Conservation (phyloP, 2,113 vertebrate genomes). For the Prochilodus magdalenae region DNA sequence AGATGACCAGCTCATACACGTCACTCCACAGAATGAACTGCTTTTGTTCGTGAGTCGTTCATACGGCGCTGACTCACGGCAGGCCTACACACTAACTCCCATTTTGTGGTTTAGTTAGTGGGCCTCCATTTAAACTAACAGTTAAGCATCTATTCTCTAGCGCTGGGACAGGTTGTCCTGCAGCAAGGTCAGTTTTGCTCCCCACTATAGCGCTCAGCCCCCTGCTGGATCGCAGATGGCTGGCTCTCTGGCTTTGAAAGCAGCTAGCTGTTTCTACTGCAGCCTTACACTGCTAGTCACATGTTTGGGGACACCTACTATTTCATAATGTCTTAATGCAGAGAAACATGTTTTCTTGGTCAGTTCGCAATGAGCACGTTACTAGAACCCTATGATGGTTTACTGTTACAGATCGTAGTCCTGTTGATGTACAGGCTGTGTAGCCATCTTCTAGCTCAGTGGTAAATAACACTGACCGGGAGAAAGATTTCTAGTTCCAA, state of each 20-base stretch:
- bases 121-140: background rate
- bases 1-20: slow-evolving; percentile 12
- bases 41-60: slow-evolving; percentile 5
- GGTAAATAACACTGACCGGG: too few species aligned
- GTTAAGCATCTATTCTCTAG: slow-evolving; percentile 2
- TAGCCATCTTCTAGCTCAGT: too few species aligned
- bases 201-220: background rate
- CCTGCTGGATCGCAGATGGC: slow-evolving; percentile 42
- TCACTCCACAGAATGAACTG: slow-evolving; percentile 8
- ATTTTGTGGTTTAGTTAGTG: background rate
- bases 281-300: background rate
- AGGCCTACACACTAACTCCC: slow-evolving; percentile 1
- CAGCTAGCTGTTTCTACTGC: slow-evolving; percentile 21
- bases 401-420: too few species aligned
- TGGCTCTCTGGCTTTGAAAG: slow-evolving; percentile 17
- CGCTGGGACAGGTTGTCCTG: slow-evolving; percentile 28
- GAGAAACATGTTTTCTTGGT: too few species aligned
- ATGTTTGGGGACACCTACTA: too few species aligned
- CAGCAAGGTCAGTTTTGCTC: slow-evolving; percentile 32
- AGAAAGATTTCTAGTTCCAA: too few species aligned
- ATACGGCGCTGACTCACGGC: slow-evolving; percentile 1
- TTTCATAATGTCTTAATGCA: too few species aligned
- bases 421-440: too few species aligned
- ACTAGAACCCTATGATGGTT: too few species aligned
- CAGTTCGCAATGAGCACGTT: too few species aligned